Evolutionary conservation across 2,888 invertebrate species (phyloP).

Genomic region (Unio delphinus): DNA sequence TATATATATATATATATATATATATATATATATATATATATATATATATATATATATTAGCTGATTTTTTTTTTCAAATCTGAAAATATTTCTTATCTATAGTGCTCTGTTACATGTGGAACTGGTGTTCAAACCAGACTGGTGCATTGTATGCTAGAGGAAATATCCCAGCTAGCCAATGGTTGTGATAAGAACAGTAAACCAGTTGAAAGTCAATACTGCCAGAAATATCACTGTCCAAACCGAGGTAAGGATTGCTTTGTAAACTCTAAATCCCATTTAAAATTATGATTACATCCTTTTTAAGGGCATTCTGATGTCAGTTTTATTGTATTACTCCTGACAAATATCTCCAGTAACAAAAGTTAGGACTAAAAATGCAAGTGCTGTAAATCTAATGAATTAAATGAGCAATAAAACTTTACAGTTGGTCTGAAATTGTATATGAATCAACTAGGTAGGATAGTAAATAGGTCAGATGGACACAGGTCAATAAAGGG

Average conservation of each 20-base stretch:
- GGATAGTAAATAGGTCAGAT: too few relatives aligned
- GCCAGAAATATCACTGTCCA: constrained; percentile 33
- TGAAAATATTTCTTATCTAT: constrained; percentile 12
- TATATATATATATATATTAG: not conserved
- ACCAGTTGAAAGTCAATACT: constrained; percentile 33
- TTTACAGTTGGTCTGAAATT: too few relatives aligned
- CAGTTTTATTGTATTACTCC: too few relatives aligned
- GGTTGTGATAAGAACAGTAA: constrained; percentile 39
- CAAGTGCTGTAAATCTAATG: too few relatives aligned
- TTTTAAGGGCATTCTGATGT: not conserved
- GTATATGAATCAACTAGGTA: too few relatives aligned
- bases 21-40: not conserved
- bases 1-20: not conserved
- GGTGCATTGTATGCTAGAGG: constrained; percentile 48
- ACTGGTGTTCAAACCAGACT: constrained; percentile 42
- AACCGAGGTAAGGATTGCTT: constrained; percentile 33
- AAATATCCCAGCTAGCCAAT: constrained; percentile 36
- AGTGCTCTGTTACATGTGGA: constrained; percentile 57
- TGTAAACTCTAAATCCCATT: not conserved
- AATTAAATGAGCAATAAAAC: too few relatives aligned
- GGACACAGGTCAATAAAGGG: too few relatives aligned
- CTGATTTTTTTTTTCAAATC: not conserved
- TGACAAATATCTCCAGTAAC: too few relatives aligned
- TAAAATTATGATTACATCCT: not conserved
- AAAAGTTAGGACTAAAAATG: too few relatives aligned